Evolutionary conservation across 2,797 vertebrate species (phyloP), one percentile per base, ranked within the genome.

Genomic region (Antennarius maculatus): DNA sequence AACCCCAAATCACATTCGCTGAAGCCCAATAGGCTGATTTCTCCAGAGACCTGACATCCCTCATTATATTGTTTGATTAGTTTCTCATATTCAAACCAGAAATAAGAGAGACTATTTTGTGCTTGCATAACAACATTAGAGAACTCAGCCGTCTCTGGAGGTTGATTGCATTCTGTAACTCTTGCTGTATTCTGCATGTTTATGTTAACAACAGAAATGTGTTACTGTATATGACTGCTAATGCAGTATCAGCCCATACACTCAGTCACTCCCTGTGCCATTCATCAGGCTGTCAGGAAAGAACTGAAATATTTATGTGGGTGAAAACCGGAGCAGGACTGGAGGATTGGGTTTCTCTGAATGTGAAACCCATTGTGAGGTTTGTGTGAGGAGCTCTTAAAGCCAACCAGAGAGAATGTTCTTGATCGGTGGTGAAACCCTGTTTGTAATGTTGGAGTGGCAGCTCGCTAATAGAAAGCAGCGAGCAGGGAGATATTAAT

Each of bases 281-380:
- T 63, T 66, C 70, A 65, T 66, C 43, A 57, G 31, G 39, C 59
- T 70, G 70, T 77, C 79, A 75, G 69, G 56, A 37, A 75, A 72
- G 78, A 63, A 17, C 68, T 77, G 11, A 84, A 83, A 85, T 83
- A 85, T 85, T 81, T 57, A 76, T 81, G 56, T 64, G 54, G 48
- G 37, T 54, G 69, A 69, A 70, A 73, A 41, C 66, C 57, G 66
- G 47, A 71, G 45, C 54, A 61, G 46, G n/a, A 50, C 50, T 41
- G 42, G 11, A n/a, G 16, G 59, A 8, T 43, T 54, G n/a, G 75
- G 42, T 71, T 15, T 76, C 27, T 61, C 16, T 69, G 45, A 62
- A 53, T 54, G 13, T 55, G 23, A 23, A 23, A 23, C 23, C 23
- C 23, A 23, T 23, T 23, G 23, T 23, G 23, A 23, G 37, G 28